phyloP scores from a whole-genome alignment of 2,888 invertebrate genomes.

The Willowsia nigromaculata region DNA sequence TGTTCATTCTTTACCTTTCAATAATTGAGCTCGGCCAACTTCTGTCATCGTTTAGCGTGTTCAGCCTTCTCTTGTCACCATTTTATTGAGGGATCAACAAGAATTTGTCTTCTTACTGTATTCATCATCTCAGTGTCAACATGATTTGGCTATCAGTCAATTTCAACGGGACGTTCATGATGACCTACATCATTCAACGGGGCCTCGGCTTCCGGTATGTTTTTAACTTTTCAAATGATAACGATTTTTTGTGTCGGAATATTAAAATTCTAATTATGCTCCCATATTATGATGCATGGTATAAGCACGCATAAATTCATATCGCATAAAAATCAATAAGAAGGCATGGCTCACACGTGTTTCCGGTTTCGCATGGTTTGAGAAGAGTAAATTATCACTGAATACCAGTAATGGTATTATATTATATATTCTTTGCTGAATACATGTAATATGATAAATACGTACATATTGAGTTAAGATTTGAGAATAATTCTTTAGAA shows the following conservation, averaged over 20 bases:
- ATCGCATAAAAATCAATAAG: background rate
- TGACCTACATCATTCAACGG: conserved; percentile 34
- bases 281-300: no score
- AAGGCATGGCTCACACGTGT: background rate
- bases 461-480: no score
- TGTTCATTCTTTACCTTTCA: background rate
- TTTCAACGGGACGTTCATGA: background rate
- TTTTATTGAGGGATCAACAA: background rate
- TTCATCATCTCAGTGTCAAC: background rate
- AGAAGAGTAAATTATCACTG: no score
- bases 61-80: background rate
- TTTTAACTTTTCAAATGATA: background rate
- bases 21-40: background rate
- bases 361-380: background rate
- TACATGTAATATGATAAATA: no score
- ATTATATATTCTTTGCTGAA: no score
- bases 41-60: background rate
- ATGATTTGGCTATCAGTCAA: conserved; percentile 42
- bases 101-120: background rate
- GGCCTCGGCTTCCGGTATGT: conserved; percentile 61
- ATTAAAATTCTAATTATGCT: no score
- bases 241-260: no score
- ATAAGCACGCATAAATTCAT: no score
- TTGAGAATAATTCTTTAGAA: no score
- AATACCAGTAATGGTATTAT: no score